A percentile compares a stretch with the other conserved stretches of the same genome.
Evolutionary conservation across 2,113 vertebrate species (phyloP).

Genomic region (Nannospalax galili): DNA sequence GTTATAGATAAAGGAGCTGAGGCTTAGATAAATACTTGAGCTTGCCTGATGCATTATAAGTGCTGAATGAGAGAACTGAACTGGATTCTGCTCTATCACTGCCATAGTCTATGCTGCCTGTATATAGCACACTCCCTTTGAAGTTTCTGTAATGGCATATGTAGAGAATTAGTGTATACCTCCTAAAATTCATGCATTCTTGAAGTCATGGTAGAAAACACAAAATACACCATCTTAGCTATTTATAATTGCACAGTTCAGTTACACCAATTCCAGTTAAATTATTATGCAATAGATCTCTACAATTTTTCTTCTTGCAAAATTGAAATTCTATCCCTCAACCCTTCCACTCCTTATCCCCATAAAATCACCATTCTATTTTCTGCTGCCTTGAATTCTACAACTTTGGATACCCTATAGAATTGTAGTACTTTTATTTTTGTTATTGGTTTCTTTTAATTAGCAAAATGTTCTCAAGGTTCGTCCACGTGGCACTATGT

Average conservation of each 20-base stretch:
- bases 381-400: neutral
- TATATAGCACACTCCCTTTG: neutral
- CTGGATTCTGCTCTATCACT: neutral
- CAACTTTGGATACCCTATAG: neutral
- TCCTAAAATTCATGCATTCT: neutral
- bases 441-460: neutral
- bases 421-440: neutral
- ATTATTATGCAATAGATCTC: neutral
- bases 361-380: neutral
- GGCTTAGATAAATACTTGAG: neutral
- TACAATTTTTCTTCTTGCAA: neutral
- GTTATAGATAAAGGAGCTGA: neutral
- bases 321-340: neutral
- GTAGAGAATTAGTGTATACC: neutral
- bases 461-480: neutral
- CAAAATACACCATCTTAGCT: neutral
- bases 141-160: neutral
- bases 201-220: neutral
- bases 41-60: neutral
- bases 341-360: neutral
- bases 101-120: neutral
- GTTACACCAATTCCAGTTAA: neutral
- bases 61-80: neutral
- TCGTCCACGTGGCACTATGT: neutral
- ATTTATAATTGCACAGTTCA: constrained; percentile 1